Evolutionary conservation across 2,888 invertebrate genomes (phyloP).

Genomic region (Pandemis cinnamomeana): DNA sequence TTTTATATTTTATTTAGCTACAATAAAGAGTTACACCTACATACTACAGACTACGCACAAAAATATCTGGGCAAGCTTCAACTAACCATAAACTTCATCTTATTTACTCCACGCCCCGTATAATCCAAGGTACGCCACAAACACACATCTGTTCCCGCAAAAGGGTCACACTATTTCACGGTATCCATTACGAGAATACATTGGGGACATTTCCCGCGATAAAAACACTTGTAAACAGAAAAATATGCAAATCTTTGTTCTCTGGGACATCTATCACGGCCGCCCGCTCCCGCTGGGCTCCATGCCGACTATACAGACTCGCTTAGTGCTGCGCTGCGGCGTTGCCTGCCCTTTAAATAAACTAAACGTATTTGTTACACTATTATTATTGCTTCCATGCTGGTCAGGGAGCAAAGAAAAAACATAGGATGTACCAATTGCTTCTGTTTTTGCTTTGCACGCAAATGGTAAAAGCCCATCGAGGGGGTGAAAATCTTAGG

Average conservation of each 20-base stretch:
- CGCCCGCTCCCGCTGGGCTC: constrained; percentile 17
- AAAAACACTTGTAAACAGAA: constrained; percentile 57
- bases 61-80: background rate
- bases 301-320: too few species aligned
- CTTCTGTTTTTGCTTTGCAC: too few species aligned
- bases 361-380: too few species aligned
- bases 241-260: constrained; percentile 54
- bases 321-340: background rate
- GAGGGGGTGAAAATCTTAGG: too few species aligned
- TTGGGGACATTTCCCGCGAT: constrained; percentile 26
- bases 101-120: background rate
- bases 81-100: background rate
- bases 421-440: too few species aligned
- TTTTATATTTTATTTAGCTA: too few species aligned
- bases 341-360: background rate
- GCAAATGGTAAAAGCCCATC: too few species aligned
- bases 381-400: too few species aligned
- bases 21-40: too few species aligned
- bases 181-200: constrained; percentile 2
- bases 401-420: too few species aligned
- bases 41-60: too few species aligned
- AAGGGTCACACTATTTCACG: constrained; percentile 37
- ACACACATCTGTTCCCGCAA: constrained; percentile 19
- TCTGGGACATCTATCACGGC: constrained; percentile 56
- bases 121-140: background rate